Evolutionary conservation across 1,140 invertebrate species (phyloP), one percentile per base, ranked within the genome.

Genomic region (Pentalonia nigronervosa): DNA sequence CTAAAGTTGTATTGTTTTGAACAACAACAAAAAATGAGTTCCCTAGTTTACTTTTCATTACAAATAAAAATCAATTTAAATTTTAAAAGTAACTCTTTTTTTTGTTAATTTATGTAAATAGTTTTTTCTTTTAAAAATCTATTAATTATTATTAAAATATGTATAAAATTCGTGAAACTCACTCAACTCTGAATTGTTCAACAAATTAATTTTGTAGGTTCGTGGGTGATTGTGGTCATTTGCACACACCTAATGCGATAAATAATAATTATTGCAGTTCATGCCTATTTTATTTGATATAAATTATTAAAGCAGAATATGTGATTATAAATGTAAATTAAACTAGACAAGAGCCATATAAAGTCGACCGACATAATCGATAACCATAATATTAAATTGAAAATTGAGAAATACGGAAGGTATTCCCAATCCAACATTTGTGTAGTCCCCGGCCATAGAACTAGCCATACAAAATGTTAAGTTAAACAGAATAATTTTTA

Each of bases 31-130:
- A 76, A 76, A 67, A 67, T 11, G 30, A n/a, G n/a, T 76, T n/a
- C n/a, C 60, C 60, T 1, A 30, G 30, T 36, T 83, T 36, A 36
- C n/a, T 36, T 36, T 83, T 83, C 21, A 83, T 83, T 36, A 20
- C 20, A 1, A 83, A 83, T 83, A 83, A 83, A 81, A 83, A 36
- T 83, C 20, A 76, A 76, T 76, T 76, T 76, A 76, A 34, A 34
- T 83, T 83, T 83, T 36, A 83, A 36, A 83, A 83, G 34, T 36
- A 83, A 83, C 76, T 36, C n/a, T 83, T 83, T 83, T 83, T 34
- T 36, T 83, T 36, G 76, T 36, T 83, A 36, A 83, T 36, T 83
- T 36, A 83, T 83, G 76, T 7, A 83, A 36, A 83, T 21, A 34
- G 6, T 21, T 83, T 83, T 36, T 7, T 83, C 17, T 83, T 83